Conservation (phyloP, 2,888 invertebrate genomes). For the Temnothorax rugatulus region DNA sequence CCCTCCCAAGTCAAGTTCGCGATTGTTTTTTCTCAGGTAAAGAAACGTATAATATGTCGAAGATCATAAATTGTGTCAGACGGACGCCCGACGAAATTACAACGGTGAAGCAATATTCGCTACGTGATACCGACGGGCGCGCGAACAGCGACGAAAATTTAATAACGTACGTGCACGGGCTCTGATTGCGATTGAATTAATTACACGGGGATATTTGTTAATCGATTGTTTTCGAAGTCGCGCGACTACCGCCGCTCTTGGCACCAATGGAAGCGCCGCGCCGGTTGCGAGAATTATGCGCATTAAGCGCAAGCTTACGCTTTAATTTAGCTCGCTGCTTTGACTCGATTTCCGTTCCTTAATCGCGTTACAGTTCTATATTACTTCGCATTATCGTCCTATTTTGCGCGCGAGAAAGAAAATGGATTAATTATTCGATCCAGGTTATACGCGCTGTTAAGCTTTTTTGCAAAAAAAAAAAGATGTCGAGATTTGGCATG, state of each 20-base stretch:
- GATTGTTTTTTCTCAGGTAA: background rate
- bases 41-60: constrained; percentile 68
- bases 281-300: constrained; percentile 41
- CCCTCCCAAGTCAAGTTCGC: constrained; percentile 28
- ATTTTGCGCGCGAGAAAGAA: constrained; percentile 12
- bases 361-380: constrained; percentile 17
- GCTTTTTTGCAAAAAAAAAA: background rate
- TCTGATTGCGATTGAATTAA: constrained; percentile 75
- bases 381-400: constrained; percentile 6
- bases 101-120: constrained; percentile 44
- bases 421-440: constrained; percentile 27
- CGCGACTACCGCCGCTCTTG: background rate
- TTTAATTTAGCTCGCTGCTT: constrained; percentile 34
- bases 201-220: constrained; percentile 74
- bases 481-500: constrained; percentile 32
- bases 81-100: constrained; percentile 66
- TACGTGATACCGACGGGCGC: constrained; percentile 29
- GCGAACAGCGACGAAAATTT: constrained; percentile 70
- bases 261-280: background rate
- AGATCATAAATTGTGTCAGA: constrained; percentile 63
- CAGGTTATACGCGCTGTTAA: background rate
- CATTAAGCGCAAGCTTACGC: constrained; percentile 20
- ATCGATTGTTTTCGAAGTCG: constrained; percentile 66
- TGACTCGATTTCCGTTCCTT: constrained; percentile 9
- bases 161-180: constrained; percentile 69